phyloP scores from a whole-genome alignment of 2,888 invertebrate genomes.

The Eupithecia subumbrata region DNA sequence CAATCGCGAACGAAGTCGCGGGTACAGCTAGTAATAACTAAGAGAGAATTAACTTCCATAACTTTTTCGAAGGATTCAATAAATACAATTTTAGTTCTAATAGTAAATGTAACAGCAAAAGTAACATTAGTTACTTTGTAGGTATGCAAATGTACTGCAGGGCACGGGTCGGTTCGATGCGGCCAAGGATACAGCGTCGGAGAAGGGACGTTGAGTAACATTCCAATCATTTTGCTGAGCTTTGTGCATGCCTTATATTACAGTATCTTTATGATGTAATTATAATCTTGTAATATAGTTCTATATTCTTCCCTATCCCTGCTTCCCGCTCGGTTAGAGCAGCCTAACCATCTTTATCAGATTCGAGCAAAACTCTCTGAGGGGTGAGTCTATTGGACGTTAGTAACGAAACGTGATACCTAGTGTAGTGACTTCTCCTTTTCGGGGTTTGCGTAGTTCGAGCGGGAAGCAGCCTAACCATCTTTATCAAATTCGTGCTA shows the following conservation, averaged over 20 bases:
- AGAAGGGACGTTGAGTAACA: conserved; percentile 63
- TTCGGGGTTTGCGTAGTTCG: too few relatives aligned
- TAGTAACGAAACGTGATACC: too few relatives aligned
- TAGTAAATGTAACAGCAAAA: conserved; percentile 4
- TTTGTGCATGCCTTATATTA: conserved; percentile 23
- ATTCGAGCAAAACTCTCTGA: too few relatives aligned
- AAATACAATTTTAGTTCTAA: background rate
- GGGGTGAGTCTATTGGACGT: too few relatives aligned
- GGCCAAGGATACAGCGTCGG: conserved; percentile 59
- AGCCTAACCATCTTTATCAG: too few relatives aligned
- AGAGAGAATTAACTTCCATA: background rate
- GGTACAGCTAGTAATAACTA: too few relatives aligned
- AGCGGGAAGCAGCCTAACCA: too few relatives aligned
- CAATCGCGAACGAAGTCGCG: too few relatives aligned
- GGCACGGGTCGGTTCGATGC: conserved; percentile 50
- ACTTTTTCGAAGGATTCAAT: background rate
- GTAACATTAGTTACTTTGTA: conserved; percentile 39
- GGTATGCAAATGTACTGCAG: conserved; percentile 56
- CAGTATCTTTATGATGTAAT: conserved; percentile 11
- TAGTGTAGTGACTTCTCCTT: too few relatives aligned
- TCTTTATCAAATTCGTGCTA: too few relatives aligned
- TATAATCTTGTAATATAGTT: background rate
- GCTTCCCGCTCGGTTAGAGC: too few relatives aligned
- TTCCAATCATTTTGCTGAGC: conserved; percentile 53
- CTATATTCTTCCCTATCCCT: too few relatives aligned